A percentile compares a stretch with the other conserved stretches of the same genome.
phyloP scores from a whole-genome alignment of 2,113 vertebrate species.

The Campylorhamphus procurvoides region DNA sequence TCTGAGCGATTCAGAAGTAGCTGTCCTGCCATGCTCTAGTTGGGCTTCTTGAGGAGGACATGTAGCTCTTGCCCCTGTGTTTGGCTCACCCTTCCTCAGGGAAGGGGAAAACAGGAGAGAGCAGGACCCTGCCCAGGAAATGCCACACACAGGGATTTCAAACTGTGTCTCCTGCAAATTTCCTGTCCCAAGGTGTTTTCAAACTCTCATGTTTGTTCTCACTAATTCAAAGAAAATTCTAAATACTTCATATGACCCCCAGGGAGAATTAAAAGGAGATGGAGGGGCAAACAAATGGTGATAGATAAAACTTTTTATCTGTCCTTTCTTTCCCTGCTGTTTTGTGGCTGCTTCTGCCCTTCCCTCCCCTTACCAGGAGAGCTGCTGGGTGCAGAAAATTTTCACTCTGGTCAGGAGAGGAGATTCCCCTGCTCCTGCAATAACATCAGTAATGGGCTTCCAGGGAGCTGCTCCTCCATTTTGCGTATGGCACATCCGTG shows the following conservation, averaged over 20 bases:
- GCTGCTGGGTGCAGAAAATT: neutral
- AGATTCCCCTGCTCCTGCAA: neutral
- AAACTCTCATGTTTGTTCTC: neutral
- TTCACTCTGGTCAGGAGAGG: neutral
- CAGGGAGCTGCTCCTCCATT: neutral
- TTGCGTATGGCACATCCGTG: rapidly evolving
- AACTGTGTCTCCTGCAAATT: neutral
- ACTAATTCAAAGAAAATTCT: neutral
- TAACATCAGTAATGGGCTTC: neutral
- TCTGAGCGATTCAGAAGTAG: neutral
- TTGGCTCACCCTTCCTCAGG: neutral
- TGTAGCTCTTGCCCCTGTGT: neutral
- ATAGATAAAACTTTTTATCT: neutral
- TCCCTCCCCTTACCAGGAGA: neutral
- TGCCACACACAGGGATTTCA: neutral
- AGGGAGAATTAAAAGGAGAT: neutral
- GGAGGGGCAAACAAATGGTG: neutral
- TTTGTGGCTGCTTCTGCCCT: neutral
- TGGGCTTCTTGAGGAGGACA: neutral
- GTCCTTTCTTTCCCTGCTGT: neutral
- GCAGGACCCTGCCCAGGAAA: neutral
- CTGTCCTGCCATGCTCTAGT: neutral
- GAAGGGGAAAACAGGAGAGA: neutral
- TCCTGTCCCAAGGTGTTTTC: neutral
- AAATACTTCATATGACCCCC: neutral